Conservation (phyloP, 2,888 invertebrate species). For the Dryocosmus kuriphilus region DNA sequence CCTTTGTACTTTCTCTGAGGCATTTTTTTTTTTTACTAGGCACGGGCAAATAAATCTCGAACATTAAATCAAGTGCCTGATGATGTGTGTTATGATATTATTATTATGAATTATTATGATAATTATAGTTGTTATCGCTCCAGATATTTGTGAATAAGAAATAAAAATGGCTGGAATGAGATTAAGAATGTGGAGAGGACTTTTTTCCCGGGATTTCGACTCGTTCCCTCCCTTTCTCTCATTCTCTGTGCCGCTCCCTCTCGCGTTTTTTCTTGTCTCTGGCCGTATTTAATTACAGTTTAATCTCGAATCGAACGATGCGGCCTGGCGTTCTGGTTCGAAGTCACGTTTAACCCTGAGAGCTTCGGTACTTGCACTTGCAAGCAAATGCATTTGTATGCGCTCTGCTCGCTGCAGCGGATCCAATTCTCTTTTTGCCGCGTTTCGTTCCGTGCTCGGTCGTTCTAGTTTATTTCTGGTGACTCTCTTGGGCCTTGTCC, state of each 20-base stretch:
- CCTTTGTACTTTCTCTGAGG: too few relatives aligned
- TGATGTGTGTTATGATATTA: too few relatives aligned
- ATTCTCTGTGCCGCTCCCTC: constrained; percentile 29
- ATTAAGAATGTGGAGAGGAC: constrained; percentile 30
- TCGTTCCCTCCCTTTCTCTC: constrained; percentile 22
- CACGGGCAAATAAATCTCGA: too few relatives aligned
- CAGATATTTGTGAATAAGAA: constrained; percentile 19
- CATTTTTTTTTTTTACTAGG: too few relatives aligned
- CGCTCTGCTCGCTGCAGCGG: constrained; percentile 42
- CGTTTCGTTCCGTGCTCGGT: constrained; percentile 42
- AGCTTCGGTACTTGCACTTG: constrained; percentile 25
- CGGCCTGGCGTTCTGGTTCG: constrained; percentile 34
- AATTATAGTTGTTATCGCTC: background rate
- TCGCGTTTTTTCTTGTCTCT: constrained; percentile 37
- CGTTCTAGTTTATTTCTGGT: constrained; percentile 38
- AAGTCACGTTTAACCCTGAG: constrained; percentile 38
- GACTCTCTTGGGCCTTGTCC: constrained; percentile 33
- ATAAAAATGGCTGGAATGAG: constrained; percentile 25
- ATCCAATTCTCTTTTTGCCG: constrained; percentile 53
- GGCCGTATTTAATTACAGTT: constrained; percentile 40
- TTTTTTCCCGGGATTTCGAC: constrained; percentile 27
- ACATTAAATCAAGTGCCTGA: too few relatives aligned
- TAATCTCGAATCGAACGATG: constrained; percentile 40
- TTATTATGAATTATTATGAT: background rate
- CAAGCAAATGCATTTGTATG: constrained; percentile 18